A percentile compares a stretch with the other conserved stretches of the same genome.
Conservation (phyloP, 2,113 vertebrate species). For the Odontesthes bonariensis region DNA sequence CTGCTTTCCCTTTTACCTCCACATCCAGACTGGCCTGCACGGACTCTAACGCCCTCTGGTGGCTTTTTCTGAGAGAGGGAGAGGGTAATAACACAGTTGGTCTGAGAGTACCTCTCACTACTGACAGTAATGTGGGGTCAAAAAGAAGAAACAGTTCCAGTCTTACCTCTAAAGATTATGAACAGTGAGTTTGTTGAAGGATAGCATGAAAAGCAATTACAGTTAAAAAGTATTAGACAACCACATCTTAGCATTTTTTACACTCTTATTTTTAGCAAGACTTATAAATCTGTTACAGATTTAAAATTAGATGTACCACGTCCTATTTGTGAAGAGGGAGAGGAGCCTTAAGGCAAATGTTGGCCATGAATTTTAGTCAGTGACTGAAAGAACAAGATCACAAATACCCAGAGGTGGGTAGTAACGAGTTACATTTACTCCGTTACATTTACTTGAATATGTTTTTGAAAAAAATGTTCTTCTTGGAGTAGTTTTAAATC, state of each 20-base stretch:
- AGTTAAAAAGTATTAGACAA: background rate
- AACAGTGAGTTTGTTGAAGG: slow-evolving; percentile 1
- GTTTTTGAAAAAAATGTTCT: no score
- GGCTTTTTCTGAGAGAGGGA: slow-evolving; percentile 75
- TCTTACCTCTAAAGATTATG: slow-evolving; percentile 40
- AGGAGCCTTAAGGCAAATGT: no score
- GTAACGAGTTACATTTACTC: no score
- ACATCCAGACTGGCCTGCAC: slow-evolving; percentile 83
- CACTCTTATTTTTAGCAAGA: background rate
- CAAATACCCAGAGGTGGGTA: no score
- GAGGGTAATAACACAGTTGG: background rate
- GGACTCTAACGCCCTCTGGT: slow-evolving; percentile 83
- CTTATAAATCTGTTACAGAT: no score
- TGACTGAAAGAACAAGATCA: no score
- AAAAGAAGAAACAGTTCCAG: background rate
- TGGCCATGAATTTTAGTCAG: no score
- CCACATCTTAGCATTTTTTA: background rate
- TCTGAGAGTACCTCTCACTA: background rate
- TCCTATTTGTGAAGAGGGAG: no score
- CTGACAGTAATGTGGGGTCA: no score
- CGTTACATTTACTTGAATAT: no score
- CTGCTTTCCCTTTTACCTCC: slow-evolving; percentile 78
- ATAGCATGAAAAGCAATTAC: slow-evolving; percentile 27
- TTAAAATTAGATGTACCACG: no score
- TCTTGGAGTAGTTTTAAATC: no score